Evolutionary conservation across 2,888 invertebrate species (phyloP), one percentile per base, ranked within the genome.

Genomic region (Ectobius pallidus): DNA sequence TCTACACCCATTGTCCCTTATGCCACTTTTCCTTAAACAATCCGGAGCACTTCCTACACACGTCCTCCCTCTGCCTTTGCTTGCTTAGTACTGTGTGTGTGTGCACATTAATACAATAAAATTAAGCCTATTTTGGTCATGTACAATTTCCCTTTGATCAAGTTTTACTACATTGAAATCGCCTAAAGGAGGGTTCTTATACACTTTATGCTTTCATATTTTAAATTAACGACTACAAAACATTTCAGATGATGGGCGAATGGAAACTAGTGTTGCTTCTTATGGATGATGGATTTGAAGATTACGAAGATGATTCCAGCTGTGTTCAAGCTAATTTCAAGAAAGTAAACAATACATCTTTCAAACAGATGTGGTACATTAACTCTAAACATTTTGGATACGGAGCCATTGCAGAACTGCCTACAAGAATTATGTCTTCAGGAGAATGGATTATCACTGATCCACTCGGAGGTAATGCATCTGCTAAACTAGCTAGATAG

Each of bases 221-320:
- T n/a, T n/a, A 49, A 49, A 9, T 3, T 18, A 49, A 52, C 25
- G 14, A 22, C 4, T 52, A 25, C 18, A 14, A 25, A 52, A 25
- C 22, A 25, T 52, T 49, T 58, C 32, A 69, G 69, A 34, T 69
- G 2, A n/a, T 69, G 69, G 69, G 69, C 7, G 25, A 69, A 55
- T 69, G 69, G 69, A 46, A 69, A 14, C 34, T 69, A 16, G 55
- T 30, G 7, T 6, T 52, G 25, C 32, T 69, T n/a, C 18, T 69
- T 9, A 55, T 55, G 32, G 55, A 69, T 39, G 65, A 42, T 27
- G 9, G 11, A 27, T 39, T 14, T n/a, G 46, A 65, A 11, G n/a
- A 65, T n/a, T 18, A 44, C 46, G 65, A 65, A 9, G 65, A 65
- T 4, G 44, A 65, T 22, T 46, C 44, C 27, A 65, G 65, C 30